These are phyloP conservation scores for Amblyjoppa proteus DNA, from an alignment of 2,888 invertebrate genomes.

Conservation along the genomic window DNA sequence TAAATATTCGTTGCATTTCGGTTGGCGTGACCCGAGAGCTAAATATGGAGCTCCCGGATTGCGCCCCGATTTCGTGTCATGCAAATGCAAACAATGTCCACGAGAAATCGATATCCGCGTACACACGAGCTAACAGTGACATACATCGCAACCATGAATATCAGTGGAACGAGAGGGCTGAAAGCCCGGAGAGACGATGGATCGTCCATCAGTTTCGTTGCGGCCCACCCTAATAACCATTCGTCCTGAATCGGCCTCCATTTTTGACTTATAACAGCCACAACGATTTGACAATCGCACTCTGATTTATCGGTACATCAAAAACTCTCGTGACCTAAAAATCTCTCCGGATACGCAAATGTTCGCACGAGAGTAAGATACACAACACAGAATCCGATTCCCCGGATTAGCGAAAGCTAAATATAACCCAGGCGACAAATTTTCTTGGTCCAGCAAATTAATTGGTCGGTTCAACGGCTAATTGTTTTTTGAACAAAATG, in stretches of 20 bases:
- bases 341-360: not conserved
- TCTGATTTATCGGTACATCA: constrained; percentile 11
- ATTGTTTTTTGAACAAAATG: not conserved
- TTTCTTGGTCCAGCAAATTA: too few species aligned
- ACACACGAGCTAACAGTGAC: constrained; percentile 10
- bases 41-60: constrained; percentile 13
- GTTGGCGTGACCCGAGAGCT: constrained; percentile 12
- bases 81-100: constrained; percentile 51
- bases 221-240: constrained; percentile 34
- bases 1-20: constrained; percentile 30
- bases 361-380: not conserved
- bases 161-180: constrained; percentile 22
- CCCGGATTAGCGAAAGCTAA: too few species aligned
- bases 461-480: too few species aligned
- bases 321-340: not conserved
- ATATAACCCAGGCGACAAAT: too few species aligned
- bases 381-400: not conserved
- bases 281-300: constrained; percentile 45
- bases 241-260: constrained; percentile 29
- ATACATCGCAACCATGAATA: constrained; percentile 24
- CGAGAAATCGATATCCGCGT: constrained; percentile 40
- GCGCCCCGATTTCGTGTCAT: constrained; percentile 40
- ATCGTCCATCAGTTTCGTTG: constrained; percentile 44
- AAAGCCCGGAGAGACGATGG: constrained; percentile 34
- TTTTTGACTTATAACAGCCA: constrained; percentile 29